A percentile compares a stretch with the other conserved stretches of the same genome.
phyloP scores from a whole-genome alignment of 2,797 vertebrate genomes.

The Siniperca scherzeri region DNA sequence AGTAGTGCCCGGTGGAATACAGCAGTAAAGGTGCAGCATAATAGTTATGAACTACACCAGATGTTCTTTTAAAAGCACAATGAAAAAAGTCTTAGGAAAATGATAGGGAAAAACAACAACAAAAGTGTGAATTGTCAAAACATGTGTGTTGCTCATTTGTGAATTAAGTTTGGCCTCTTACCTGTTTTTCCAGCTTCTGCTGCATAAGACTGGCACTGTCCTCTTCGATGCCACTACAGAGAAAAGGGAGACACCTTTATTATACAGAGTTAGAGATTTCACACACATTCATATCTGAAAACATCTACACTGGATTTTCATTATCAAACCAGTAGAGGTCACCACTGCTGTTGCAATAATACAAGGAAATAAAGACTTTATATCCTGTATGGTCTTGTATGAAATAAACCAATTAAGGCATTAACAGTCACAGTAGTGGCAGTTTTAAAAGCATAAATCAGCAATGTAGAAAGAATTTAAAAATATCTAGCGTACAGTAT shows the following conservation, averaged over 20 bases:
- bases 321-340: conserved; percentile 54
- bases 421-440: background rate
- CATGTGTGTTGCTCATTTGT: background rate
- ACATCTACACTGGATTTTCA: background rate
- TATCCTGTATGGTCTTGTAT: background rate
- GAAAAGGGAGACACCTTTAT: conserved; percentile 30
- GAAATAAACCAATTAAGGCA: background rate
- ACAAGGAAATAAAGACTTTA: background rate
- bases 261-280: background rate
- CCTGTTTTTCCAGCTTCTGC: conserved; percentile 97
- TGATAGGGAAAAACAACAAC: background rate
- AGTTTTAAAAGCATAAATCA: background rate
- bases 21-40: background rate
- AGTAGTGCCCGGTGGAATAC: no score
- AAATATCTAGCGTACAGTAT: background rate
- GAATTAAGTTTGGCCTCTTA: conserved; percentile 61
- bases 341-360: conserved; percentile 3
- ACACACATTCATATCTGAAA: background rate
- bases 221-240: conserved; percentile 89
- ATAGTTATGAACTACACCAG: background rate
- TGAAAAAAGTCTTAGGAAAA: background rate
- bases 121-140: background rate
- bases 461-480: background rate
- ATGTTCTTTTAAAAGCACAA: background rate
- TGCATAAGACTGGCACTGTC: conserved; percentile 91